Evolutionary conservation across 1,140 invertebrate genomes (phyloP).

Genomic region (Eriocheir sinensis): DNA sequence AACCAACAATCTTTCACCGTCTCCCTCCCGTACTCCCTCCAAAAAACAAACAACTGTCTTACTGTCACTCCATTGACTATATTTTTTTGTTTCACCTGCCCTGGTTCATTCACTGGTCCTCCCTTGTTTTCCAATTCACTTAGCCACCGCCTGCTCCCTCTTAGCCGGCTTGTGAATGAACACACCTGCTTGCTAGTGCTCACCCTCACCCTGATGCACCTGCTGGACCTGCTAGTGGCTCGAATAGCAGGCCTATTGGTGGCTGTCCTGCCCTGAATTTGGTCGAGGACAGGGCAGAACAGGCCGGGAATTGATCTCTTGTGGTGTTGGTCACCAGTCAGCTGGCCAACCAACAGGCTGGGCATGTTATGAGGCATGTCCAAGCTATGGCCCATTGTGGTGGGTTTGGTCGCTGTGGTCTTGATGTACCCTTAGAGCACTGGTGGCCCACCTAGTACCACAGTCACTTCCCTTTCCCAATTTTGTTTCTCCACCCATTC

Average conservation of each 20-base stretch:
- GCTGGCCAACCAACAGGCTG: background rate
- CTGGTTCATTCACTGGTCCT: conserved; percentile 5
- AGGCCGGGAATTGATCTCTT: background rate
- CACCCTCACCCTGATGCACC: conserved; percentile 65
- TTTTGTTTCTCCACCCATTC: no score
- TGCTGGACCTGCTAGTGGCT: conserved; percentile 80
- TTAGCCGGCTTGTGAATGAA: conserved; percentile 66
- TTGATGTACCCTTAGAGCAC: background rate
- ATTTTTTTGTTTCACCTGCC: background rate
- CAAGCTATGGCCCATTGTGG: background rate
- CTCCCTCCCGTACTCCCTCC: no score
- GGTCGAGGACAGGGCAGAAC: conserved; percentile 13
- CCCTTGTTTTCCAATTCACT: background rate
- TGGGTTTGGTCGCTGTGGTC: background rate
- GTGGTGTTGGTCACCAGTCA: background rate
- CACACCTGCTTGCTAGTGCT: conserved; percentile 70
- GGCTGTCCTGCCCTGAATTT: conserved; percentile 60
- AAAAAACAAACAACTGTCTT: background rate
- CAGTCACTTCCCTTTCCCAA: background rate
- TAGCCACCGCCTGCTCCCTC: conserved; percentile 55
- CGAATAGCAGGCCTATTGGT: conserved; percentile 77
- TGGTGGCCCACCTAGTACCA: background rate
- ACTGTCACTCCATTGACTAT: conserved; percentile 12
- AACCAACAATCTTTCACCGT: no score
- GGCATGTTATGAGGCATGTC: background rate